phyloP scores from a whole-genome alignment of 2,888 invertebrate genomes.

The Griposia aprilina region DNA sequence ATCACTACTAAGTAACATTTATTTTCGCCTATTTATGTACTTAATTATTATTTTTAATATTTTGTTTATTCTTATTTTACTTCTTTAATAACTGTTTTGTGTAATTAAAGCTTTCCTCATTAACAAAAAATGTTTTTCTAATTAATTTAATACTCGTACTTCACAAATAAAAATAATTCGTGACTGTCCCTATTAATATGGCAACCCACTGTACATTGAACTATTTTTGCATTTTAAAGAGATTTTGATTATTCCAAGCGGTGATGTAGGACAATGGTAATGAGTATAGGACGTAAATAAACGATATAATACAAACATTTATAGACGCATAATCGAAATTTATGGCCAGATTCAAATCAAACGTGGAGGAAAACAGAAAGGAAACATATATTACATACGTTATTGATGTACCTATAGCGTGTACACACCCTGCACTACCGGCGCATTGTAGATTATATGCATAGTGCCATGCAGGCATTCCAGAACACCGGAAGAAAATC shows the following conservation, averaged over 20 bases:
- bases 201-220: too few species aligned
- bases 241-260: conserved; percentile 39
- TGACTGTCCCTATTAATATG: too few species aligned
- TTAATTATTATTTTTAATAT: too few species aligned
- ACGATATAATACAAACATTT: conserved; percentile 32
- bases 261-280: conserved; percentile 45
- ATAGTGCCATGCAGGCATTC: conserved; percentile 11
- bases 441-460: conserved; percentile 8
- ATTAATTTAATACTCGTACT: too few species aligned
- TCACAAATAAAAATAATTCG: too few species aligned
- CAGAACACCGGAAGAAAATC: conserved; percentile 19
- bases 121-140: too few species aligned
- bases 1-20: too few species aligned
- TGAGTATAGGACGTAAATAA: conserved; percentile 48
- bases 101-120: too few species aligned
- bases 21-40: too few species aligned
- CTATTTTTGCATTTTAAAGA: conserved; percentile 54
- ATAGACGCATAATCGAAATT: conserved; percentile 27
- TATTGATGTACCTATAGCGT: conserved; percentile 37
- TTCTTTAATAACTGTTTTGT: too few species aligned
- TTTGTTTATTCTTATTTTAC: too few species aligned
- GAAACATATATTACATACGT: conserved; percentile 25
- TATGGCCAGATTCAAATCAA: conserved; percentile 30
- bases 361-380: conserved; percentile 38
- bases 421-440: conserved; percentile 33